These are phyloP conservation scores for Polyommatus iphigenia DNA, from an alignment of 2,888 invertebrate species.

Conservation along the genomic window DNA sequence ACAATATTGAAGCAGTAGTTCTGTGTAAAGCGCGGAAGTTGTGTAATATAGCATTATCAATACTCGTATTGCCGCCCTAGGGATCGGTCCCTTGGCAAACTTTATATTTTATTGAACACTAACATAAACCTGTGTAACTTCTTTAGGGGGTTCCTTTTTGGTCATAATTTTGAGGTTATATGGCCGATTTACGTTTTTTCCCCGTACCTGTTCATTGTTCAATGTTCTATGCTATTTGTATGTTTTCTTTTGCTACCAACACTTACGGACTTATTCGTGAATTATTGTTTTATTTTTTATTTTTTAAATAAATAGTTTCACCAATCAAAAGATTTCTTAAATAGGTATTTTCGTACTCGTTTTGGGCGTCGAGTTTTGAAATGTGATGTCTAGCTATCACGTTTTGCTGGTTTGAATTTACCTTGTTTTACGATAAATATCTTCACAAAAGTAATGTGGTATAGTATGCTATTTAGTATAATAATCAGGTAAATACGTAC, in stretches of 20 bases:
- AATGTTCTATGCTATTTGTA: not conserved
- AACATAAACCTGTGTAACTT: slow-evolving; percentile 11
- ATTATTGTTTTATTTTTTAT: no score
- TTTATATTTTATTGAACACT: slow-evolving; percentile 16
- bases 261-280: no score
- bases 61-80: slow-evolving; percentile 21
- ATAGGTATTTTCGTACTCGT: no score
- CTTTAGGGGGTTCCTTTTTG: not conserved
- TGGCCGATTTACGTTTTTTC: not conserved
- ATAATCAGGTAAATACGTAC: not conserved
- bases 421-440: not conserved
- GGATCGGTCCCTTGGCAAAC: slow-evolving; percentile 17
- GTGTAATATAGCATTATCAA: slow-evolving; percentile 9
- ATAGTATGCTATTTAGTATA: not conserved
- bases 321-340: no score
- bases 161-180: not conserved
- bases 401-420: no score
- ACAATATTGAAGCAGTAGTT: not conserved
- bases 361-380: no score
- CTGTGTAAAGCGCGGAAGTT: not conserved
- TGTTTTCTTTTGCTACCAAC: no score
- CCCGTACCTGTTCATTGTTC: not conserved
- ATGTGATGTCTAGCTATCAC: no score
- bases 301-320: no score
- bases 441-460: no score